phyloP scores from a whole-genome alignment of 2,888 invertebrate species.

The Microdon myrmicae region DNA sequence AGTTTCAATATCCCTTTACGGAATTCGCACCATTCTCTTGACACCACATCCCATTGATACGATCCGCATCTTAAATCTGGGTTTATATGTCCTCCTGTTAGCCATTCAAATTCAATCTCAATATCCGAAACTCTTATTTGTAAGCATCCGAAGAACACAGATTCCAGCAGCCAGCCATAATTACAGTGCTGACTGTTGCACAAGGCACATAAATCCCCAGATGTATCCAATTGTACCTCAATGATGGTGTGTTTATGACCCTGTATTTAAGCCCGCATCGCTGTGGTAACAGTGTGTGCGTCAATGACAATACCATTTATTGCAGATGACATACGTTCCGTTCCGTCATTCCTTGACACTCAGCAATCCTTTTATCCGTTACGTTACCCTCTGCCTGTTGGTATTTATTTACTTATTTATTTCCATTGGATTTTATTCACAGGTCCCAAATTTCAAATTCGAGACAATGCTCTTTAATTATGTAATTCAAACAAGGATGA shows the following conservation, averaged over 20 bases:
- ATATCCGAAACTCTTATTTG: too few relatives aligned
- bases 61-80: too few relatives aligned
- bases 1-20: too few relatives aligned
- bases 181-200: slow-evolving; percentile 11
- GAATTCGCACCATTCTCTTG: too few relatives aligned
- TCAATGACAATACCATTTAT: slow-evolving; percentile 18
- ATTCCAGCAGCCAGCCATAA: too few relatives aligned
- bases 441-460: slow-evolving; percentile 11
- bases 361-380: slow-evolving; percentile 24
- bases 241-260: slow-evolving; percentile 30
- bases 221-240: slow-evolving; percentile 14
- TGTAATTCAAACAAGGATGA: slow-evolving; percentile 22
- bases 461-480: slow-evolving; percentile 31
- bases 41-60: too few relatives aligned
- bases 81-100: too few relatives aligned
- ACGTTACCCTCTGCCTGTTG: slow-evolving; percentile 3
- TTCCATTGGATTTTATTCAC: slow-evolving; percentile 9
- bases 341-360: slow-evolving; percentile 18
- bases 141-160: too few relatives aligned
- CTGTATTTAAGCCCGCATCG: slow-evolving; percentile 10
- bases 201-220: slow-evolving; percentile 10
- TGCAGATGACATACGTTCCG: neutral
- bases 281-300: neutral
- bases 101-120: too few relatives aligned
- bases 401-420: slow-evolving; percentile 7